Percentiles rank a stretch among this genome's conserved stretches.
phyloP scores from a whole-genome alignment of 2,888 invertebrate species.

The Melipona beecheii region DNA sequence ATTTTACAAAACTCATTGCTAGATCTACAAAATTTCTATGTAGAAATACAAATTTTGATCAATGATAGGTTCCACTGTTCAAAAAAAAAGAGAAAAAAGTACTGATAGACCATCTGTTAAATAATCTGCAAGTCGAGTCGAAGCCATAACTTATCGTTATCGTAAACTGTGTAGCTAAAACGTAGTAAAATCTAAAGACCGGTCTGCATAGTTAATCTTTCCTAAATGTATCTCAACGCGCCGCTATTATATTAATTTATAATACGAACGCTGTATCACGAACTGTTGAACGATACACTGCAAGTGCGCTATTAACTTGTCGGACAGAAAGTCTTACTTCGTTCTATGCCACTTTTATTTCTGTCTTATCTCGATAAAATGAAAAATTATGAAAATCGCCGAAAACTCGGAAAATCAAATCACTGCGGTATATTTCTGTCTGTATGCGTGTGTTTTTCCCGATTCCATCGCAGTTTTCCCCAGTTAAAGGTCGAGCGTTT shows the following conservation, averaged over 20 bases:
- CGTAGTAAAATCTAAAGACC: not conserved
- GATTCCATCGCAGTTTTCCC: too few relatives aligned
- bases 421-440: not conserved
- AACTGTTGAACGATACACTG: not conserved
- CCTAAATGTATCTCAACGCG: not conserved
- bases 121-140: not conserved
- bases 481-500: not conserved
- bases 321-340: not conserved
- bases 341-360: not conserved
- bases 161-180: not conserved
- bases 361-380: not conserved
- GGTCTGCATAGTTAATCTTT: slow-evolving; percentile 3
- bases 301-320: not conserved
- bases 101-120: not conserved
- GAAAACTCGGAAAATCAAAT: not conserved
- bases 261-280: not conserved
- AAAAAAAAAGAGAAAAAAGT: not conserved
- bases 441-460: too few relatives aligned
- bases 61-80: too few relatives aligned
- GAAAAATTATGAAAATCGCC: too few relatives aligned
- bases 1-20: too few relatives aligned
- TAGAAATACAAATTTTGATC: too few relatives aligned
- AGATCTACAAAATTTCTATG: too few relatives aligned
- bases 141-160: not conserved
- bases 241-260: slow-evolving; percentile 1